Percentiles rank a stretch among this genome's conserved stretches.
Evolutionary conservation across 2,113 vertebrate species (phyloP).

Genomic region (Buteo buteo): DNA sequence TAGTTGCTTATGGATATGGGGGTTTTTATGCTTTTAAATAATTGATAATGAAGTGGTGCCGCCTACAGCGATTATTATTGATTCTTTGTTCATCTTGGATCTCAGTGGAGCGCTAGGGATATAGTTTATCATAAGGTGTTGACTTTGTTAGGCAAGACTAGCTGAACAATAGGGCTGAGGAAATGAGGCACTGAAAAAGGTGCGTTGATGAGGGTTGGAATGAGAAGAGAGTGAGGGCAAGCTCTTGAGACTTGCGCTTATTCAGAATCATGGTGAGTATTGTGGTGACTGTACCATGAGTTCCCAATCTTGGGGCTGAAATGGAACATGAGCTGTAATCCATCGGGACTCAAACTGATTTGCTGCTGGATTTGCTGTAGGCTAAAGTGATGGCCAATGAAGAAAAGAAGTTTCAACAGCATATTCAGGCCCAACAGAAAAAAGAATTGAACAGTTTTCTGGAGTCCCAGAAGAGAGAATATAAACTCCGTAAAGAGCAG

Average conservation of each 20-base stretch:
- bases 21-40: conserved; percentile 19
- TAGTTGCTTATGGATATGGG: not conserved
- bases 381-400: conserved; percentile 93
- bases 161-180: not conserved
- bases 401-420: conserved; percentile 98
- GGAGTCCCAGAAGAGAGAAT: conserved; percentile 96
- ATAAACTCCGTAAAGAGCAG: conserved; percentile 97
- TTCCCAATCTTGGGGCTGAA: not conserved
- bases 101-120: not conserved
- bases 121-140: not conserved
- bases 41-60: conserved; percentile 14
- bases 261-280: not conserved
- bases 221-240: not conserved
- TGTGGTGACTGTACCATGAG: not conserved
- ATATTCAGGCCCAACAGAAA: conserved; percentile 97
- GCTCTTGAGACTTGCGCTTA: not conserved
- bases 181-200: not conserved
- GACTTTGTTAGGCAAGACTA: not conserved
- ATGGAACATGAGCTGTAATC: not conserved
- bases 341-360: not conserved
- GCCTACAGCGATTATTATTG: not conserved
- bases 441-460: conserved; percentile 96
- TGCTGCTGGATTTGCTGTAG: conserved; percentile 65
- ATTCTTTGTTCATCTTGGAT: not conserved
- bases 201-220: not conserved